phyloP scores from a whole-genome alignment of 2,113 vertebrate genomes.

The Austrofundulus limnaeus region DNA sequence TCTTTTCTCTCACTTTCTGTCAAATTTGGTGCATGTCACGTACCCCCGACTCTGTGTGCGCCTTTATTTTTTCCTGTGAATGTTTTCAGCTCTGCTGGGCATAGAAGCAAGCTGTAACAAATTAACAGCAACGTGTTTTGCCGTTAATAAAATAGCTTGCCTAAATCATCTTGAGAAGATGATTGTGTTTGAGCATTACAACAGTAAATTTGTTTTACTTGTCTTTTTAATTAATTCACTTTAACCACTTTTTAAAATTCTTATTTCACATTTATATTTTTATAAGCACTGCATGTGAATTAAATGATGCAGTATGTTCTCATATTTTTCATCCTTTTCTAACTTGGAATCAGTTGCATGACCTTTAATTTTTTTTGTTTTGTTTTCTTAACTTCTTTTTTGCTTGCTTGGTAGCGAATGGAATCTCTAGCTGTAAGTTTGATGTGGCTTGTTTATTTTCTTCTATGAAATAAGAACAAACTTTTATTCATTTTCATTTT shows the following conservation, averaged over 20 bases:
- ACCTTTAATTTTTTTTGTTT: slow-evolving; percentile 48
- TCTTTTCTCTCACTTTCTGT: slow-evolving; percentile 51
- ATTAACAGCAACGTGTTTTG: slow-evolving; percentile 22
- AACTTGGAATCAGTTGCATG: slow-evolving; percentile 82
- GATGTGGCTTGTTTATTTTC: slow-evolving; percentile 76
- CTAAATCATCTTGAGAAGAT: slow-evolving; percentile 30
- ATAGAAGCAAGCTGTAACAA: slow-evolving; percentile 33
- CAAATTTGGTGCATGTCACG: slow-evolving; percentile 45
- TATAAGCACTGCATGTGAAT: slow-evolving; percentile 59
- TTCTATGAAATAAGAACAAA: background rate
- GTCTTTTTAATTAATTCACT: slow-evolving; percentile 35
- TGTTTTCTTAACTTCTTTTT: slow-evolving; percentile 85
- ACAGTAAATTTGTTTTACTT: slow-evolving; percentile 44
- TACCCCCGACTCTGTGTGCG: slow-evolving; percentile 44
- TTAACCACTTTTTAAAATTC: background rate
- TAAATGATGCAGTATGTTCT: slow-evolving; percentile 39
- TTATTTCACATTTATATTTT: background rate
- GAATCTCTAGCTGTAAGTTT: slow-evolving; percentile 97
- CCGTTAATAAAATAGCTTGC: background rate
- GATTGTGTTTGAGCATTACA: slow-evolving; percentile 38
- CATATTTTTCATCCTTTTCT: slow-evolving; percentile 55
- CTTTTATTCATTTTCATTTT: background rate
- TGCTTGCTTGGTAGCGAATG: slow-evolving; percentile 96
- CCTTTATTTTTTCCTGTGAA: slow-evolving; percentile 19
- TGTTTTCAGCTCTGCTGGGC: slow-evolving; percentile 55